Percentiles rank a stretch among this genome's conserved stretches.
Conservation (phyloP, 1,140 invertebrate species). For the Harlomillsia oculata region DNA sequence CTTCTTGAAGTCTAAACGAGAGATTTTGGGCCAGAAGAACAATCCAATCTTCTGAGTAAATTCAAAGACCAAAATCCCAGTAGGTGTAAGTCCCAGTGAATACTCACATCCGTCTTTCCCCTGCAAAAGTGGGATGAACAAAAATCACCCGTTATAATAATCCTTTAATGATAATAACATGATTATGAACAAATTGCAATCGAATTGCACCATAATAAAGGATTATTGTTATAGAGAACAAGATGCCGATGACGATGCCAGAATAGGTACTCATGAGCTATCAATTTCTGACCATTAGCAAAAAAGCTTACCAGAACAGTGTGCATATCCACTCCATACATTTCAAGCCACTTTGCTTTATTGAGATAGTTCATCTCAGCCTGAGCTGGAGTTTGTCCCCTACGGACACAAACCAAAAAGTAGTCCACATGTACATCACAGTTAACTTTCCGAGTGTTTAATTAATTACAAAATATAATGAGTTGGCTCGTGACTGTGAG, state of each 20-base stretch:
- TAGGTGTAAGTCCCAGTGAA: constrained; percentile 91
- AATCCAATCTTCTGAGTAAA: constrained; percentile 89
- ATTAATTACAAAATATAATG: background rate
- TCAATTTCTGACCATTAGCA: no score
- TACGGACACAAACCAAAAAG: constrained; percentile 38
- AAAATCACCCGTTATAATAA: no score
- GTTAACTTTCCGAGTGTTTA: background rate
- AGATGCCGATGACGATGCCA: no score
- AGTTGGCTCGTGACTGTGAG: background rate
- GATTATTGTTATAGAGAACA: no score
- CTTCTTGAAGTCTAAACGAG: constrained; percentile 87
- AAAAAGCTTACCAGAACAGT: constrained; percentile 65
- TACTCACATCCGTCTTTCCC: constrained; percentile 95
- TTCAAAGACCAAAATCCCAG: constrained; percentile 94
- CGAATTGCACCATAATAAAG: no score
- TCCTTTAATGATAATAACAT: no score
- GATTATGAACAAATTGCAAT: no score
- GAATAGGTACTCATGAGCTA: no score
- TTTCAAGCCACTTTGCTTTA: constrained; percentile 89
- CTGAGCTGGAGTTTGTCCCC: constrained; percentile 74
- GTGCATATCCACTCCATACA: constrained; percentile 95
- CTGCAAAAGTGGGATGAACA: no score
- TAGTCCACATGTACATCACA: no score
- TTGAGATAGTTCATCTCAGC: constrained; percentile 87
- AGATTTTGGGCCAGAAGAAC: constrained; percentile 78